Evolutionary conservation across 2,888 invertebrate genomes (phyloP).

Genomic region (Apoda limacodes): DNA sequence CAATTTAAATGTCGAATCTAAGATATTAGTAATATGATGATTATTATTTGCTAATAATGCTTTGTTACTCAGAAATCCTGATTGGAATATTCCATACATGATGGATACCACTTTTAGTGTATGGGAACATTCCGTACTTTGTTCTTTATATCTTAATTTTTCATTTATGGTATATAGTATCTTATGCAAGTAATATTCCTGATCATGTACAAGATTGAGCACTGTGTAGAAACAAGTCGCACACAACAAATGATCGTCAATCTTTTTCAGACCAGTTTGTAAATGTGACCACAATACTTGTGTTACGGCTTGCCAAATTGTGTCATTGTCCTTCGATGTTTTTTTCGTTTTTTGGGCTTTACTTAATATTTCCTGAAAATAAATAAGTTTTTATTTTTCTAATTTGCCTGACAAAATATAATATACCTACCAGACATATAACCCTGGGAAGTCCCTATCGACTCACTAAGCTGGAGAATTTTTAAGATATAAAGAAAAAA

Average conservation of each 20-base stretch:
- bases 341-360: constrained; percentile 26
- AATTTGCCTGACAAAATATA: no score
- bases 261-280: constrained; percentile 29
- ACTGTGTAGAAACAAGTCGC: constrained; percentile 50
- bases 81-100: constrained; percentile 60
- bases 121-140: constrained; percentile 19
- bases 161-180: constrained; percentile 26
- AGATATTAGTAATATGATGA: constrained; percentile 21
- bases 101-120: constrained; percentile 34
- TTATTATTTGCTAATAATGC: constrained; percentile 18
- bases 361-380: constrained; percentile 40
- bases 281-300: constrained; percentile 41
- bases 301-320: constrained; percentile 28
- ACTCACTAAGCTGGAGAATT: no score
- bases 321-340: constrained; percentile 14
- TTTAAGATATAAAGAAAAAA: no score
- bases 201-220: constrained; percentile 28
- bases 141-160: constrained; percentile 25
- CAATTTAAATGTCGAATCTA: constrained; percentile 34
- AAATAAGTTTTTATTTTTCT: no score
- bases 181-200: constrained; percentile 30
- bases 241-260: constrained; percentile 54
- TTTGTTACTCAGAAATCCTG: constrained; percentile 35
- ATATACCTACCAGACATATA: no score
- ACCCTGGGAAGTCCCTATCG: no score